These are phyloP conservation scores for Ficedula albicollis DNA, from an alignment of 2,797 vertebrate genomes.

Conservation along the genomic window DNA sequence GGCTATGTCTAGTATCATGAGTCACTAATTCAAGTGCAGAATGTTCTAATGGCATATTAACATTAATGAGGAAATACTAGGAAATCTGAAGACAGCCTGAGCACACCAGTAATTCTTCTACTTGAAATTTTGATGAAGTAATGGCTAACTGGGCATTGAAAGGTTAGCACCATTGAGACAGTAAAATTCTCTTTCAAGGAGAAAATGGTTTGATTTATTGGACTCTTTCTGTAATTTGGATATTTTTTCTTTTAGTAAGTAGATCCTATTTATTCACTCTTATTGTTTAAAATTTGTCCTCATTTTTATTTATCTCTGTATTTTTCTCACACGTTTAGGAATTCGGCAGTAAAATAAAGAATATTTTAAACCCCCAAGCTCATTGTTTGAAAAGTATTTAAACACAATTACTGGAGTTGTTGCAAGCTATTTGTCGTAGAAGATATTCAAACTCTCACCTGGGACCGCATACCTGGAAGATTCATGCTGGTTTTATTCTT, in stretches of 20 bases:
- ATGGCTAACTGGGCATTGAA: not conserved
- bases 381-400: not conserved
- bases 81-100: not conserved
- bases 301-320: not conserved
- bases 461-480: not conserved
- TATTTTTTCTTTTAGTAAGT: not conserved
- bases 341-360: not conserved
- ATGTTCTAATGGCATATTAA: conserved; percentile 12
- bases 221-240: not conserved
- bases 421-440: not conserved
- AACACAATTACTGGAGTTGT: not conserved
- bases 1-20: not conserved
- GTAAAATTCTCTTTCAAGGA: not conserved
- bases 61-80: not conserved
- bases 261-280: not conserved
- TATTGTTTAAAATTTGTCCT: not conserved
- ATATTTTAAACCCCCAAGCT: not conserved
- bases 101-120: not conserved
- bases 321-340: not conserved
- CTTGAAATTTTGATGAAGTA: conserved; percentile 2
- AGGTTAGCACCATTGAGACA: not conserved
- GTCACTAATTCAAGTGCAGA: not conserved
- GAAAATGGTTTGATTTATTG: not conserved
- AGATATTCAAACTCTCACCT: not conserved
- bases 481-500: not conserved